These are phyloP conservation scores for Myotis myotis DNA, from an alignment of 2,797 vertebrate genomes.

Conservation along the genomic window DNA sequence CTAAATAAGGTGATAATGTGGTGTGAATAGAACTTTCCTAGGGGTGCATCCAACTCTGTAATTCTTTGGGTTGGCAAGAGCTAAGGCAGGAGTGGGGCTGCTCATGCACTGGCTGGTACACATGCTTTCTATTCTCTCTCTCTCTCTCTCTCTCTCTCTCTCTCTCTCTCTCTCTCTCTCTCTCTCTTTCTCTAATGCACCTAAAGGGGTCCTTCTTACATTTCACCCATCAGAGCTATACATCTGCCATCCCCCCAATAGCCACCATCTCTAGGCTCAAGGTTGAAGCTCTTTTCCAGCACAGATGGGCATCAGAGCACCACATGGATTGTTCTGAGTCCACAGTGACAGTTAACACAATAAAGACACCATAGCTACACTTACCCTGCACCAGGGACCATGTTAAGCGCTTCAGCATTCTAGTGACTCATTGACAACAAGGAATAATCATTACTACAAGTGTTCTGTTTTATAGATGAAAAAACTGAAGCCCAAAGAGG, in stretches of 20 bases:
- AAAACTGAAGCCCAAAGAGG: not conserved
- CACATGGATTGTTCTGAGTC: not conserved
- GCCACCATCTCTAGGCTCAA: not conserved
- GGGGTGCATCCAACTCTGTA: not conserved
- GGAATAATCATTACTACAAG: not conserved
- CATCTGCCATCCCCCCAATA: not conserved
- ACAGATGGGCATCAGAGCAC: not conserved
- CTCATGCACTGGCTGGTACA: not conserved
- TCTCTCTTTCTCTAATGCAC: too few relatives aligned
- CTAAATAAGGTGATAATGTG: not conserved
- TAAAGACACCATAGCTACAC: not conserved
- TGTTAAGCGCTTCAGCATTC: not conserved
- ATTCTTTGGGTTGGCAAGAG: not conserved
- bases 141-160: too few relatives aligned
- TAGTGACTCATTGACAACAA: not conserved
- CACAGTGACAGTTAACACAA: not conserved
- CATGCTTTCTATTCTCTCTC: too few relatives aligned
- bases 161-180: too few relatives aligned
- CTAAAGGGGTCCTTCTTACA: not conserved
- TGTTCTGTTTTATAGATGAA: not conserved
- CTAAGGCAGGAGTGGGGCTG: not conserved
- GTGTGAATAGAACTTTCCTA: not conserved
- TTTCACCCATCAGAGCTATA: not conserved
- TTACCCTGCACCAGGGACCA: not conserved
- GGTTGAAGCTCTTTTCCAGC: not conserved